phyloP scores from a whole-genome alignment of 2,888 invertebrate genomes.

The Trimorus sp. region DNA sequence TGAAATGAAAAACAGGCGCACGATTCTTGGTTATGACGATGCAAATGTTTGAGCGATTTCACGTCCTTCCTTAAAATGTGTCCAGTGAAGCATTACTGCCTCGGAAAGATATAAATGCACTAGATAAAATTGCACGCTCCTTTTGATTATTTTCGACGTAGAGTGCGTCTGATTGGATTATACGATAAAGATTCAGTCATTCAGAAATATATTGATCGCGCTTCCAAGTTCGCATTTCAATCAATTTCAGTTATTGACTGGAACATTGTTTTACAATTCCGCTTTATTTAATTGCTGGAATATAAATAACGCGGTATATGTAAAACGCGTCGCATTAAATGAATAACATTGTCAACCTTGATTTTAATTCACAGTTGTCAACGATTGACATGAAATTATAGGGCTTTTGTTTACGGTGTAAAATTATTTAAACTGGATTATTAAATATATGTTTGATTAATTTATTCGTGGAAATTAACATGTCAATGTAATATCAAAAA shows the following conservation, averaged over 20 bases:
- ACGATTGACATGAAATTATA: too few species aligned
- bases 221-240: constrained; percentile 7
- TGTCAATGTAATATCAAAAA: too few species aligned
- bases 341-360: background rate
- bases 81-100: background rate
- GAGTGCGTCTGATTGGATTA: constrained; percentile 6
- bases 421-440: too few species aligned
- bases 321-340: background rate
- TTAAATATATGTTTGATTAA: too few species aligned
- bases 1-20: too few species aligned
- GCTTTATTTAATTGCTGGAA: background rate
- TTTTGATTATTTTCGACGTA: constrained; percentile 1
- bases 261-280: background rate
- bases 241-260: background rate
- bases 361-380: background rate
- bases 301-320: background rate
- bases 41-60: too few species aligned
- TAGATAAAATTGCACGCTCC: background rate
- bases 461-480: too few species aligned
- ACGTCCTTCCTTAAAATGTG: background rate
- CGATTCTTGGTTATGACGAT: too few species aligned
- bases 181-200: constrained; percentile 5
- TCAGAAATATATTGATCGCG: constrained; percentile 12
- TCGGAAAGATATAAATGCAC: background rate
- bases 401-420: too few species aligned